phyloP scores from a whole-genome alignment of 2,797 vertebrate genomes.

The Podarcis lilfordi region DNA sequence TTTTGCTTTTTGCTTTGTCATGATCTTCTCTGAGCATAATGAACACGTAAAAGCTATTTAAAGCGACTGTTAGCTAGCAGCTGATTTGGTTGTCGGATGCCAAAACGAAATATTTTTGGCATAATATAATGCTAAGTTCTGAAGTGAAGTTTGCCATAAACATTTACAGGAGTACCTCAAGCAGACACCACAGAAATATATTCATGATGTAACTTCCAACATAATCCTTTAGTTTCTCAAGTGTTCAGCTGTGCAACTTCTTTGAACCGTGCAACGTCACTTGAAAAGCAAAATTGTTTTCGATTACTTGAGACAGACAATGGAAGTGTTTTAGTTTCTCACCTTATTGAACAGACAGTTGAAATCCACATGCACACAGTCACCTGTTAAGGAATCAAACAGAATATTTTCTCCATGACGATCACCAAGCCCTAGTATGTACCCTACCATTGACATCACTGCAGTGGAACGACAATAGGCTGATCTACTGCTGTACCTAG shows the following conservation, averaged over 20 bases:
- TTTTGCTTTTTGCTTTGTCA: not conserved
- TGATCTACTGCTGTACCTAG: conserved; percentile 96
- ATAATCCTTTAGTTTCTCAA: not conserved
- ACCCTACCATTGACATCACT: conserved; percentile 99
- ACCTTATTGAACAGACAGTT: conserved; percentile 99
- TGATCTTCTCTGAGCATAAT: not conserved
- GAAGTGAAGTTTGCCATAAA: not conserved
- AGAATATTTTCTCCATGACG: conserved; percentile 98
- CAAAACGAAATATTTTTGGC: not conserved
- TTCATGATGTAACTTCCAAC: not conserved
- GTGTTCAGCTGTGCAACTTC: not conserved
- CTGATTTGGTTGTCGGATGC: not conserved
- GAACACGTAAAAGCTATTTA: not conserved
- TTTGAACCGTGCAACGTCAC: not conserved
- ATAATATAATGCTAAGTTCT: not conserved
- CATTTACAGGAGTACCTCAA: not conserved
- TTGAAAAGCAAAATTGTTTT: not conserved
- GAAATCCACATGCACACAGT: conserved; percentile 98
- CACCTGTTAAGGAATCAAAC: conserved; percentile 95
- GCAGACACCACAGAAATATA: not conserved
- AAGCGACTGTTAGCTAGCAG: not conserved
- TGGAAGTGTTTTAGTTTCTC: conserved; percentile 13
- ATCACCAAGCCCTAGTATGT: conserved; percentile 94
- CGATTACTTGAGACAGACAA: rapidly evolving
- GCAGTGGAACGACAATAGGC: conserved; percentile 96